Evolutionary conservation across 1,140 invertebrate species (phyloP).

Genomic region (Zaprionus camerounensis): DNA sequence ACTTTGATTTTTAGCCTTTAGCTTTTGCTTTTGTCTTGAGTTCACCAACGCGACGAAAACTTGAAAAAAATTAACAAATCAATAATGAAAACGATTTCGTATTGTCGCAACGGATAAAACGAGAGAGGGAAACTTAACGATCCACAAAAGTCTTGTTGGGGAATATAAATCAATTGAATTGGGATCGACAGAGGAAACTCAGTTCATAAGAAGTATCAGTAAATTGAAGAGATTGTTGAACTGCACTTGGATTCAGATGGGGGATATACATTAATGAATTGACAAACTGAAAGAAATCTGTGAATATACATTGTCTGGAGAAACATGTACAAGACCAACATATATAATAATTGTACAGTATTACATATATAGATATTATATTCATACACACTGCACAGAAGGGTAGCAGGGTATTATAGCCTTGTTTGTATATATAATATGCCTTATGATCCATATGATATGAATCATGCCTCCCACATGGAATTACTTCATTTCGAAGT

Average conservation of each 20-base stretch:
- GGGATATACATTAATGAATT: too few relatives aligned
- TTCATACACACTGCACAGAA: too few relatives aligned
- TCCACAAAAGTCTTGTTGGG: neutral
- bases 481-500: neutral
- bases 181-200: neutral
- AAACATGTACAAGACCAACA: too few relatives aligned
- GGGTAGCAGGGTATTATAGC: too few relatives aligned
- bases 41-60: constrained; percentile 6
- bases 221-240: too few relatives aligned
- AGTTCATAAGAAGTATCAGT: too few relatives aligned
- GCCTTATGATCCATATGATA: too few relatives aligned
- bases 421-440: neutral
- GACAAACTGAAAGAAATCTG: too few relatives aligned
- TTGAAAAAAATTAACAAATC: constrained; percentile 8
- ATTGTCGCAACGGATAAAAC: constrained; percentile 2
- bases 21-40: neutral
- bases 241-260: too few relatives aligned
- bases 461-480: neutral
- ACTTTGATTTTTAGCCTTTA: constrained; percentile 15
- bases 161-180: neutral
- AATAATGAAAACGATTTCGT: neutral
- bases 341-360: too few relatives aligned
- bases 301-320: too few relatives aligned
- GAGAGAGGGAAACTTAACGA: neutral
- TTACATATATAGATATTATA: too few relatives aligned